Conservation (phyloP, 1,140 invertebrate genomes). For the Gryllus bimaculatus region DNA sequence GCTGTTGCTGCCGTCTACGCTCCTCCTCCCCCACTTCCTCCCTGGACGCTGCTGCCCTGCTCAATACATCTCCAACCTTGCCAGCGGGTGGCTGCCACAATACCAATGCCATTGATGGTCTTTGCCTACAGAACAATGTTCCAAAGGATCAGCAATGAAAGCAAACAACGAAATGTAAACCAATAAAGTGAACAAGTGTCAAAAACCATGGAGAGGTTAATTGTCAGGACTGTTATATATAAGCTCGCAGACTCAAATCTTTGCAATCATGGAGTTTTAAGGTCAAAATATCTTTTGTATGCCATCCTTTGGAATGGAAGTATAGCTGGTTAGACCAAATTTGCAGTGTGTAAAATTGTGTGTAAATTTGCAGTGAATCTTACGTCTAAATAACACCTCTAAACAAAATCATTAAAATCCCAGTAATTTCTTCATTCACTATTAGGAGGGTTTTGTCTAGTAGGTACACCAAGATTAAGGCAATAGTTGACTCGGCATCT, state of each 20-base stretch:
- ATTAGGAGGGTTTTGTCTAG: background rate
- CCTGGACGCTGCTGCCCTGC: background rate
- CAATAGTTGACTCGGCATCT: background rate
- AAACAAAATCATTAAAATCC: background rate
- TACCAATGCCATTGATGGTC: constrained; percentile 64
- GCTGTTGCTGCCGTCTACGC: constrained; percentile 17
- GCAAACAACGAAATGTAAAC: background rate
- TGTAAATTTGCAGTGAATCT: background rate
- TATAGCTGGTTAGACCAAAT: background rate
- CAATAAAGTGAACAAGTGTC: too few relatives aligned
- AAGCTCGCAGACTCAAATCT: background rate
- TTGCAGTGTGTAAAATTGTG: background rate
- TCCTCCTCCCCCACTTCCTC: background rate
- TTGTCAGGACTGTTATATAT: background rate
- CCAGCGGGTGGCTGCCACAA: constrained; percentile 61
- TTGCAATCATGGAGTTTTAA: background rate
- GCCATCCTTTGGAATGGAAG: too few relatives aligned
- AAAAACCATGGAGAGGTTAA: too few relatives aligned
- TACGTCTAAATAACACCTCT: background rate
- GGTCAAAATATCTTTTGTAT: background rate
- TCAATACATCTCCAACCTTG: constrained; percentile 23
- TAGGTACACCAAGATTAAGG: background rate
- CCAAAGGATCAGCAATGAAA: background rate
- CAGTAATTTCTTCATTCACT: background rate
- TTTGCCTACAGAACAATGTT: constrained; percentile 37